phyloP scores from a whole-genome alignment of 1,140 invertebrate species.

The Tetranychus cinnabarinus region DNA sequence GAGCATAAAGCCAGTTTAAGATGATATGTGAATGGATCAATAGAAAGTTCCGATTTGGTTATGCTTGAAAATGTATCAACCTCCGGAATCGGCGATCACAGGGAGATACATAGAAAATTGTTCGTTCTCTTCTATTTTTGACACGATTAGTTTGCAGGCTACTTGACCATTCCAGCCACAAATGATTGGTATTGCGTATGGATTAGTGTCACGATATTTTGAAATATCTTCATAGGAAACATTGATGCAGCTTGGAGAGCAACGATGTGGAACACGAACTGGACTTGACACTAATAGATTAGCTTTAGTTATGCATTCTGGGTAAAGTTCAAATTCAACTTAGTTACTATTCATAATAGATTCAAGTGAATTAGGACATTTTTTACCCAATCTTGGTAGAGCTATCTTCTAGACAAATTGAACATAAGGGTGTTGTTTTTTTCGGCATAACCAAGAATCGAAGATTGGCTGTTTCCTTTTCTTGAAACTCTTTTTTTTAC shows the following conservation, averaged over 20 bases:
- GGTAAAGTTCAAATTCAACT: too few species aligned
- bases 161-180: not conserved
- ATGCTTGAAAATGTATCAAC: not conserved
- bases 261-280: not conserved
- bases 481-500: not conserved
- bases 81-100: not conserved
- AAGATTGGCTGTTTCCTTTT: not conserved
- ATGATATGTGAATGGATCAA: slow-evolving; percentile 2
- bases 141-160: not conserved
- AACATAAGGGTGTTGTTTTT: not conserved
- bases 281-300: not conserved
- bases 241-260: not conserved
- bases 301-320: not conserved
- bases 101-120: not conserved
- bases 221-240: not conserved
- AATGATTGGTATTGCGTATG: not conserved
- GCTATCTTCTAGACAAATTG: not conserved
- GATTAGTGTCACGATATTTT: not conserved
- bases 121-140: not conserved
- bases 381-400: not conserved
- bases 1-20: not conserved
- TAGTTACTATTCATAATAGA: too few species aligned
- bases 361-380: not conserved
- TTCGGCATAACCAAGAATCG: too few species aligned
- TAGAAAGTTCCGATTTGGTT: not conserved